Evolutionary conservation across 2,113 vertebrate genomes (phyloP).

Genomic region (Bolborhynchus lineola): DNA sequence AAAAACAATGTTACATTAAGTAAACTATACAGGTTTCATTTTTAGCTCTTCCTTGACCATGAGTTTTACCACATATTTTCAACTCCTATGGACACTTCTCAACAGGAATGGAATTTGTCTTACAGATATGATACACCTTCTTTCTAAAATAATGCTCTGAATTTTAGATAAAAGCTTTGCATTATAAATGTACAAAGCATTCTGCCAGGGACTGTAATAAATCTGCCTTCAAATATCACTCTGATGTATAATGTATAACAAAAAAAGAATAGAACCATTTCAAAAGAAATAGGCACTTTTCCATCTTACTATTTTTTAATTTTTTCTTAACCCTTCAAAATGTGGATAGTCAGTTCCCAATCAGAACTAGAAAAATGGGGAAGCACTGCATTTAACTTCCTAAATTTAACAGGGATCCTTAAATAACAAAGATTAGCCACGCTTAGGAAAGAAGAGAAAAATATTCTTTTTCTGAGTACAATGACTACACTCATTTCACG

Average conservation of each 20-base stretch:
- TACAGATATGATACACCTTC: slow-evolving; percentile 20
- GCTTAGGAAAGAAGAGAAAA: neutral
- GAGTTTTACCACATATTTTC: neutral
- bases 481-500: slow-evolving; percentile 23
- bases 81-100: neutral
- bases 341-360: neutral
- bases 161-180: slow-evolving; percentile 75
- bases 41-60: neutral
- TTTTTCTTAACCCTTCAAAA: slow-evolving; percentile 34
- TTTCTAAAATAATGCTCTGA: slow-evolving; percentile 71
- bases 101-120: slow-evolving; percentile 14
- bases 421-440: neutral
- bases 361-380: slow-evolving; percentile 10
- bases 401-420: slow-evolving; percentile 19
- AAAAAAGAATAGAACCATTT: slow-evolving; percentile 53
- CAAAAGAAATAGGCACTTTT: slow-evolving; percentile 55
- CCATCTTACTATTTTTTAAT: slow-evolving; percentile 2
- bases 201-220: slow-evolving; percentile 68
- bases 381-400: slow-evolving; percentile 13
- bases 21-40: neutral
- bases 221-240: slow-evolving; percentile 70
- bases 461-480: neutral
- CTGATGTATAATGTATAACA: slow-evolving; percentile 73
- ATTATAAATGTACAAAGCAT: slow-evolving; percentile 76
- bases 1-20: neutral